These are phyloP conservation scores for Taphrorychus bicolor DNA, from an alignment of 2,888 invertebrate species.

Conservation along the genomic window DNA sequence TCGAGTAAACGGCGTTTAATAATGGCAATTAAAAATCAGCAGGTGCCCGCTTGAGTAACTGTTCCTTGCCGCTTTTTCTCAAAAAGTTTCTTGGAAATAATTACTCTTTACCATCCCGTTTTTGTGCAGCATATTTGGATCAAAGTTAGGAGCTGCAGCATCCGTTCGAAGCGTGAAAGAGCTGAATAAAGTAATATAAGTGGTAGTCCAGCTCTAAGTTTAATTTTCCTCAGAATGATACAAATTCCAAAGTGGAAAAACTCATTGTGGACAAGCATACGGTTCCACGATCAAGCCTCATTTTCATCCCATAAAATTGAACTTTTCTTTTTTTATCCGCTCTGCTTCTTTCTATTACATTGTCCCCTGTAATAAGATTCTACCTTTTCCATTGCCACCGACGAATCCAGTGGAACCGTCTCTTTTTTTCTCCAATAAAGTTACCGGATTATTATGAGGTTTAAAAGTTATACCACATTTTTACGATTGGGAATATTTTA, in stretches of 20 bases:
- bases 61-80: slow-evolving; percentile 7
- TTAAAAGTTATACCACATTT: neutral
- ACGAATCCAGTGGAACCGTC: neutral
- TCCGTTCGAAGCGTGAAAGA: neutral
- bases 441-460: neutral
- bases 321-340: slow-evolving; percentile 9
- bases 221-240: neutral
- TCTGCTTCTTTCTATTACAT: slow-evolving; percentile 16
- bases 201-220: neutral
- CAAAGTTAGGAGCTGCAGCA: slow-evolving; percentile 6
- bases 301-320: slow-evolving; percentile 7
- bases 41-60: slow-evolving; percentile 26
- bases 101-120: slow-evolving; percentile 20
- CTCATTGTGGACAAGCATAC: neutral
- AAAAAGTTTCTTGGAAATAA: slow-evolving; percentile 14
- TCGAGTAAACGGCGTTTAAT: slow-evolving; percentile 20
- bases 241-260: neutral
- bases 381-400: neutral
- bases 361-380: slow-evolving; percentile 12
- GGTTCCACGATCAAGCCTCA: neutral
- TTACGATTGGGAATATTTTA: neutral
- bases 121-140: slow-evolving; percentile 2
- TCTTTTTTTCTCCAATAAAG: slow-evolving; percentile 1
- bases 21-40: slow-evolving; percentile 31
- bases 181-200: neutral